phyloP scores from a whole-genome alignment of 2,797 vertebrate genomes.

The Cygnus olor region DNA sequence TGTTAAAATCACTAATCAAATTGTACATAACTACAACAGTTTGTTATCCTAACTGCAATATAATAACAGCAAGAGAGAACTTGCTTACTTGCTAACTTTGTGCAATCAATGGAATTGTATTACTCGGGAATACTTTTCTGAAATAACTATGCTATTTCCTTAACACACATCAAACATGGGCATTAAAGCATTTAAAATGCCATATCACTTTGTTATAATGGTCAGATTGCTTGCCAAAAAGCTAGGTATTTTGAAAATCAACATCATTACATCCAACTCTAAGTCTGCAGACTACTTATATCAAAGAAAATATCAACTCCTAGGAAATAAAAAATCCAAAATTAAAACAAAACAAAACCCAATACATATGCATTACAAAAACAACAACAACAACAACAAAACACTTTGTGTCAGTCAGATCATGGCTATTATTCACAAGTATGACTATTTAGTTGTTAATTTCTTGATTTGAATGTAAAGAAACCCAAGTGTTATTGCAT shows the following conservation, averaged over 20 bases:
- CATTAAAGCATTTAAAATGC: not conserved
- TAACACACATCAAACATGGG: not conserved
- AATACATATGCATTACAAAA: not conserved
- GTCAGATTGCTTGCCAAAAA: not conserved
- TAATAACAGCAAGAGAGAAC: not conserved
- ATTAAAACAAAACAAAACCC: not conserved
- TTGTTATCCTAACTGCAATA: not conserved
- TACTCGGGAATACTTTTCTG: not conserved
- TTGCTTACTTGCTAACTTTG: not conserved
- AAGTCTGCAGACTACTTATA: not conserved
- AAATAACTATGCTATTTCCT: not conserved
- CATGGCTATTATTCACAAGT: not conserved
- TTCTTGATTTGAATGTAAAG: not conserved
- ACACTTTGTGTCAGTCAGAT: not conserved
- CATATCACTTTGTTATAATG: not conserved
- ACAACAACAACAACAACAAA: not conserved
- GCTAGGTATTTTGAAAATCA: not conserved
- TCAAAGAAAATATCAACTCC: not conserved
- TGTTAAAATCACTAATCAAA: slow-evolving; percentile 6
- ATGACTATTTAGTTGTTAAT: not conserved
- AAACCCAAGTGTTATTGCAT: not conserved
- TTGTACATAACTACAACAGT: not conserved
- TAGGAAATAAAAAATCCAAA: not conserved
- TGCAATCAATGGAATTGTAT: not conserved
- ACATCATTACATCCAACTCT: not conserved